phyloP scores from a whole-genome alignment of 2,113 vertebrate genomes.

The Caranx ignobilis region DNA sequence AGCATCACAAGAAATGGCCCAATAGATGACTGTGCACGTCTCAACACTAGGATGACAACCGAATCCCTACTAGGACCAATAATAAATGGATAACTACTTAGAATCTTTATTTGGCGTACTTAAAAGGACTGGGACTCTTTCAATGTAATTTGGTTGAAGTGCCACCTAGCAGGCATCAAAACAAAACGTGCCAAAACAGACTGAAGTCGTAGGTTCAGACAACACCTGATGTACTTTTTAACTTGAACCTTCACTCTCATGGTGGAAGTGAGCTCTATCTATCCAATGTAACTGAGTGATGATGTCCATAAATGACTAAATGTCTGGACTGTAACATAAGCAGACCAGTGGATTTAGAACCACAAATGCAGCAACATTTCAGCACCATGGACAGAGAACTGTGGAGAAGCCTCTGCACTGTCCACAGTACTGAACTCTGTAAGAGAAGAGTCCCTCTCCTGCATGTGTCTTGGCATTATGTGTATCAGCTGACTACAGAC shows the following conservation, averaged over 20 bases:
- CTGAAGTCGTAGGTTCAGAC: not conserved
- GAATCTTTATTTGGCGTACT: not conserved
- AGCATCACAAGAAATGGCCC: not conserved
- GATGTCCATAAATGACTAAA: not conserved
- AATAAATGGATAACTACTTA: not conserved
- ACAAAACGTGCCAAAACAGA: not conserved
- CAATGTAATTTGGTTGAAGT: not conserved
- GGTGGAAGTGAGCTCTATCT: not conserved
- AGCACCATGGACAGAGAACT: conserved; percentile 50
- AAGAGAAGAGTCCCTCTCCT: not conserved
- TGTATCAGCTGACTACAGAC: no score
- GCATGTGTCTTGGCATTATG: not conserved
- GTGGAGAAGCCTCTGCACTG: not conserved
- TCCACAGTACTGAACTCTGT: conserved; percentile 47
- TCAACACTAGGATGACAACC: not conserved
- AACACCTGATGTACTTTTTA: not conserved
- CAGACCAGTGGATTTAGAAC: not conserved
- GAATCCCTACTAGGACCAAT: not conserved
- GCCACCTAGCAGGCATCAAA: not conserved
- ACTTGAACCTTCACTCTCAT: not conserved
- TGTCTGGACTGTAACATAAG: not conserved
- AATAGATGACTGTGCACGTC: not conserved
- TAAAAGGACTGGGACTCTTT: not conserved
- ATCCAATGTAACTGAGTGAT: not conserved
- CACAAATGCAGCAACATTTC: not conserved